Base-by-base conservation (phyloP, 2,888 invertebrate genomes). In the Siphonodentalium dalli region DNA sequence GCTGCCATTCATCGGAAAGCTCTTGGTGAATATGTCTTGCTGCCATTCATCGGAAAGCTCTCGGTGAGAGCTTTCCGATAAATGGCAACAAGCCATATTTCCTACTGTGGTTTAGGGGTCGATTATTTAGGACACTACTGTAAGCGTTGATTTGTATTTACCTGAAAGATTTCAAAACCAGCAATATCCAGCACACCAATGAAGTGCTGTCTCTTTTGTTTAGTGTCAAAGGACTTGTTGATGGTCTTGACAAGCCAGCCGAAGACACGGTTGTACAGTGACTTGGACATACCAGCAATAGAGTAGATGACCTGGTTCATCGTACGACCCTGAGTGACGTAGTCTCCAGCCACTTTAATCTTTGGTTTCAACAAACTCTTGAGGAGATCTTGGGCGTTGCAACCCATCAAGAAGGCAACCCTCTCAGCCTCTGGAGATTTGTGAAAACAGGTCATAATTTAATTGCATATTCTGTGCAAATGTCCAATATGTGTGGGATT, bases 111-210 rank as follows among this genome's bases (percentile, higher is more conserved):
- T n/a, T n/a, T n/a, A n/a, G n/a, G n/a, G n/a, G n/a, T n/a, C n/a
- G n/a, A n/a, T n/a, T n/a, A n/a, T n/a, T n/a, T n/a, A n/a, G n/a
- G n/a, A n/a, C n/a, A n/a, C n/a, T n/a, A n/a, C n/a, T n/a, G n/a
- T n/a, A n/a, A n/a, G n/a, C n/a, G n/a, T n/a, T n/a, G n/a, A n/a
- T n/a, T n/a, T 11, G n/a, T 13, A 53, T 55, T 61, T 56, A 75
- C 82, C 70, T 99, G 98, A 89, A 98, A 98, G 87, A 98, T 99
- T 87, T 98, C 98, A 86, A 98, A 98, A 87, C 98, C 98, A 84
- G 98, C 98, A 87, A 98, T 98, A 93, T 98, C 98, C 88, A 98
- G 88, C 84, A 98, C 97, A 91, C 97, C 96, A 84, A 98, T 98
- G 88, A 97, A 98, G 85, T 93, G 92, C 84, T 93, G 93, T 84